Base-by-base conservation (phyloP, 2,888 invertebrate genomes). In the Polymixis flavicincta region DNA sequence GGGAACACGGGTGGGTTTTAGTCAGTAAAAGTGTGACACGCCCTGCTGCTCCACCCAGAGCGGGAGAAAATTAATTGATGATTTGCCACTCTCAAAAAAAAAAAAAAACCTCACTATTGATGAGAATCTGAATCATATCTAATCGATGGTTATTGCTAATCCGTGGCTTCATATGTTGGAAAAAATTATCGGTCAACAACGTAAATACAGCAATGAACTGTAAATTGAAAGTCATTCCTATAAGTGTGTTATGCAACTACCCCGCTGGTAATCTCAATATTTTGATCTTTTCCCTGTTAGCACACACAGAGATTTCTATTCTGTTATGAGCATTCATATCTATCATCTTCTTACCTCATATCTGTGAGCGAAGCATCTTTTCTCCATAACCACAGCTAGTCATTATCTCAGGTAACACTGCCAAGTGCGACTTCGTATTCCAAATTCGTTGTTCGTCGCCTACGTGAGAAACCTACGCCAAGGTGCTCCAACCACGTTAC, bases 351-450 rank as follows among this genome's bases (percentile, higher is more conserved):
- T 71, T 50, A 32, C 60, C 13, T 37, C 42, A 73, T 52, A 75
- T 64, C 54, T 48, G 28, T 71, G 55, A 52, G n/a, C 37, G 11
- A 60, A n/a, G 45, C 55, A 54, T 63, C 65, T 76, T 74, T 74
- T 84, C 64, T 55, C 28, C 64, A 65, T 74, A 74, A 61, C 74
- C 70, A 60, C 52, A 69, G 55, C 48, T 65, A 69, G 68, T 80
- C 66, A 87, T 82, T 76, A 80, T 75, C 71, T 76, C 70, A 52
- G 70, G 72, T 72, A 67, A 76, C 64, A 78, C 57, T 84, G 82
- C 77, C 85, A 82, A 87, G 76, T 76, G 42, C 59, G 70, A 84
- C 83, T 88, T 85, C 65, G 82, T 89, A 89, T 89, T 89, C 89
- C 32, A 76, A 22, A 77, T 72, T 68, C 76, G 83, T 84, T 75